A percentile compares a stretch with the other conserved stretches of the same genome.
Evolutionary conservation across 2,113 vertebrate genomes (phyloP).

Genomic region (Odocoileus virginianus): DNA sequence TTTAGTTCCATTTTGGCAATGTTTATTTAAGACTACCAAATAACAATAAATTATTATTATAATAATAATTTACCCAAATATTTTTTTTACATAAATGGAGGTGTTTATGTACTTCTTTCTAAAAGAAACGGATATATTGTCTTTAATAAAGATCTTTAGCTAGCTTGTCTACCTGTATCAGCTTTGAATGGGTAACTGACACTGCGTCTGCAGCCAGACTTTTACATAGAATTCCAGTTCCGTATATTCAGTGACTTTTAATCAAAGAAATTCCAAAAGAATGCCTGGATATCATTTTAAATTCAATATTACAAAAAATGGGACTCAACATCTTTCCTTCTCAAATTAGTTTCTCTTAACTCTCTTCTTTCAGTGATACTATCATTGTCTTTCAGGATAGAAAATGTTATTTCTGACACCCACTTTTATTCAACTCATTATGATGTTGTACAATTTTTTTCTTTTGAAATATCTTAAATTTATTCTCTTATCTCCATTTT

Average conservation of each 20-base stretch:
- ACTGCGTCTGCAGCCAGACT: not conserved
- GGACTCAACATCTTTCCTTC: not conserved
- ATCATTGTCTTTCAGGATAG: not conserved
- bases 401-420: not conserved
- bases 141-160: not conserved
- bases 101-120: not conserved
- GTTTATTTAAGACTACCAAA: conserved; percentile 35
- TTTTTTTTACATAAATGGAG: conserved; percentile 15
- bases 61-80: not conserved
- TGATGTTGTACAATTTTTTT: not conserved
- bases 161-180: not conserved
- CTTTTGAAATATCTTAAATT: not conserved
- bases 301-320: conserved; percentile 1
- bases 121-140: not conserved
- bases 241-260: not conserved
- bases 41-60: too few species aligned
- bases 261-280: not conserved
- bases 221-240: conserved; percentile 18
- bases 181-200: conserved; percentile 1
- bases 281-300: not conserved
- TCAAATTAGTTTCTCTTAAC: not conserved
- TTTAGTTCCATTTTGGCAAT: conserved; percentile 34
- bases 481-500: not conserved
- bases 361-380: not conserved
- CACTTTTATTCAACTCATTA: not conserved